Percentiles rank a stretch among this genome's conserved stretches.
These are phyloP conservation scores for Daboia siamensis DNA, from an alignment of 2,113 vertebrate species.

Conservation along the genomic window DNA sequence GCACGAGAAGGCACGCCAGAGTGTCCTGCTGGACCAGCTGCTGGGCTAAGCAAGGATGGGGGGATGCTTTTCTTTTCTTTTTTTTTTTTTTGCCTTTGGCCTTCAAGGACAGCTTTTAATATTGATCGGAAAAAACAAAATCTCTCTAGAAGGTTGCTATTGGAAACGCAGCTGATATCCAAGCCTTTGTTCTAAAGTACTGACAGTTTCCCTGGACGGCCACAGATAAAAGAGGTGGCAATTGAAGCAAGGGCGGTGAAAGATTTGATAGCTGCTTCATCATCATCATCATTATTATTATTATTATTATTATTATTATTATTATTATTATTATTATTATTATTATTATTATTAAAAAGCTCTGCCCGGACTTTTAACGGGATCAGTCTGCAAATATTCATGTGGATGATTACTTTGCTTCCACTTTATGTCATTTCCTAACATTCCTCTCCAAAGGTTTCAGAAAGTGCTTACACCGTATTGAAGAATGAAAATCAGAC, in stretches of 20 bases:
- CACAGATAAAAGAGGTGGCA: neutral
- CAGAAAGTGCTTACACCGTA: neutral
- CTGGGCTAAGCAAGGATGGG: neutral
- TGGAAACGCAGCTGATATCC: neutral
- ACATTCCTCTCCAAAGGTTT: neutral
- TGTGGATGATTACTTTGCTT: neutral
- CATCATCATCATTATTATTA: too few species aligned
- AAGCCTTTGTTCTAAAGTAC: neutral
- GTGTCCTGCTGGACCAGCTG: neutral
- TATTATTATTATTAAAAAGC: neutral
- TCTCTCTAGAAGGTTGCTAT: conserved; percentile 9
- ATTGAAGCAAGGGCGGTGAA: neutral
- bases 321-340: neutral
- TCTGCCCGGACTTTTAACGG: neutral
- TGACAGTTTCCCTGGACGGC: neutral
- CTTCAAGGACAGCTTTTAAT: conserved; percentile 12
- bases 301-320: too few species aligned
- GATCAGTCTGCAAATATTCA: neutral
- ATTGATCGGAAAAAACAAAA: neutral
- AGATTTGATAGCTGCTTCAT: neutral
- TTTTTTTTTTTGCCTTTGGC: neutral
- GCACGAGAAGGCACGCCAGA: neutral
- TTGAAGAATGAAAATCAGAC: neutral
- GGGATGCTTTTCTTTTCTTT: neutral
- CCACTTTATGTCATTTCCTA: neutral